Percentiles rank a stretch among this genome's conserved stretches.
Evolutionary conservation across 1,140 invertebrate genomes (phyloP).

Genomic region (Scaptodrosophila lebanonensis): DNA sequence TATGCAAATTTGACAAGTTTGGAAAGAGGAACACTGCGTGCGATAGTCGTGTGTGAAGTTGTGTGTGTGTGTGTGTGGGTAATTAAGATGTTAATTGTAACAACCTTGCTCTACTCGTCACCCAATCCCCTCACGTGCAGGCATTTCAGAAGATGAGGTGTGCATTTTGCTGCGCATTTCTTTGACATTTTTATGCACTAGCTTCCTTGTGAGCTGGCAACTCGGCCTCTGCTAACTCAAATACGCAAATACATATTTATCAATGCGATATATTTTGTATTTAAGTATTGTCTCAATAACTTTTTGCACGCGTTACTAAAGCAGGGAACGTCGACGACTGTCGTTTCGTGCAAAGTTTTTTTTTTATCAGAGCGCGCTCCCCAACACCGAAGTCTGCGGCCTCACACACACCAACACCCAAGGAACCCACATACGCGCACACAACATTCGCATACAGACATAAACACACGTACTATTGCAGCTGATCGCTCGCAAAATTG

Average conservation of each 20-base stretch:
- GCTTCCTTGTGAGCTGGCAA: no score
- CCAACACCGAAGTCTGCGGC: no score
- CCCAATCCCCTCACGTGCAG: conserved; percentile 17
- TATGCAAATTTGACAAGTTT: no score
- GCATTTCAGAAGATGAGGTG: conserved; percentile 46
- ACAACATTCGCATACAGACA: neutral
- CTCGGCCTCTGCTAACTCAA: no score
- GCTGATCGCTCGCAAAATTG: neutral
- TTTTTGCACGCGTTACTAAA: conserved; percentile 41
- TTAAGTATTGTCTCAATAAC: conserved; percentile 1
- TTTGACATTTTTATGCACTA: neutral
- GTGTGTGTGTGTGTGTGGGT: conserved; percentile 13
- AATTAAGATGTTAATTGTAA: conserved; percentile 23
- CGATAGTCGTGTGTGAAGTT: neutral
- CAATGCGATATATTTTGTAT: conserved; percentile 6
- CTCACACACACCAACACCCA: conserved; percentile 3
- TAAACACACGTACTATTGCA: conserved; percentile 7
- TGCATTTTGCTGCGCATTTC: conserved; percentile 9
- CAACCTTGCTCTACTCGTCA: neutral
- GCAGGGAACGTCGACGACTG: conserved; percentile 16
- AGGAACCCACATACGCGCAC: neutral
- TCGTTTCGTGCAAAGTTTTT: conserved; percentile 22
- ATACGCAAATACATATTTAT: no score
- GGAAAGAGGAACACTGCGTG: no score
- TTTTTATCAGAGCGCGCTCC: conserved; percentile 45